These are phyloP conservation scores for Hestina assimilis DNA, from an alignment of 1,140 invertebrate genomes.

Conservation along the genomic window DNA sequence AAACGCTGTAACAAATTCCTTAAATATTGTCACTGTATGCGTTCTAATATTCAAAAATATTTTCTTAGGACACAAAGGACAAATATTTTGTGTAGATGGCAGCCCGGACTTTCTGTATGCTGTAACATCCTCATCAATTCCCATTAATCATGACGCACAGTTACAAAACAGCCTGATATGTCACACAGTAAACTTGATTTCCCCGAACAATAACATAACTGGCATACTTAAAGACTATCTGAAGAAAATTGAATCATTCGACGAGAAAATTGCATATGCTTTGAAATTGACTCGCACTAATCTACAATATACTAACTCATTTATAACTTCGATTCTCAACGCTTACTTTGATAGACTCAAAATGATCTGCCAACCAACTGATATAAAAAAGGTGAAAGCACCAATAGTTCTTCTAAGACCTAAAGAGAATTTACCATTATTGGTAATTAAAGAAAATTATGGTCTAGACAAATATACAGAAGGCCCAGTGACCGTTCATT, in stretches of 20 bases:
- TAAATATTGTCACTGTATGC: too few species aligned
- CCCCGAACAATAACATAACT: slow-evolving; percentile 76
- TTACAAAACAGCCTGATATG: slow-evolving; percentile 79
- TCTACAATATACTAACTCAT: slow-evolving; percentile 72
- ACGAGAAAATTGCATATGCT: slow-evolving; percentile 67
- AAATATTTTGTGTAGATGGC: slow-evolving; percentile 80
- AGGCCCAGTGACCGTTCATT: slow-evolving; percentile 77
- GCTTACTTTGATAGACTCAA: slow-evolving; percentile 80
- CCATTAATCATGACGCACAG: slow-evolving; percentile 65
- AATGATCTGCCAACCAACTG: slow-evolving; percentile 70
- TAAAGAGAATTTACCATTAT: slow-evolving; percentile 68
- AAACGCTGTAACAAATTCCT: neutral
- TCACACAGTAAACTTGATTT: slow-evolving; percentile 73
- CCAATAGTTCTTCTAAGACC: slow-evolving; percentile 83
- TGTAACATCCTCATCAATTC: slow-evolving; percentile 60
- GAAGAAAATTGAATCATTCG: slow-evolving; percentile 77
- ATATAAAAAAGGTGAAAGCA: slow-evolving; percentile 75
- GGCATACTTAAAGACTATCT: slow-evolving; percentile 73
- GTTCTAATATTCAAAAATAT: too few species aligned
- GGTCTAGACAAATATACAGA: slow-evolving; percentile 79
- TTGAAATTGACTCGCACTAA: slow-evolving; percentile 54
- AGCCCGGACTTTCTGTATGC: slow-evolving; percentile 79
- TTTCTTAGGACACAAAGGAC: slow-evolving; percentile 74
- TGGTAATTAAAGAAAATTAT: slow-evolving; percentile 81
- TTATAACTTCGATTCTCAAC: slow-evolving; percentile 66